A percentile compares a stretch with the other conserved stretches of the same genome.
phyloP scores from a whole-genome alignment of 2,113 vertebrate genomes.

The Grus americana region DNA sequence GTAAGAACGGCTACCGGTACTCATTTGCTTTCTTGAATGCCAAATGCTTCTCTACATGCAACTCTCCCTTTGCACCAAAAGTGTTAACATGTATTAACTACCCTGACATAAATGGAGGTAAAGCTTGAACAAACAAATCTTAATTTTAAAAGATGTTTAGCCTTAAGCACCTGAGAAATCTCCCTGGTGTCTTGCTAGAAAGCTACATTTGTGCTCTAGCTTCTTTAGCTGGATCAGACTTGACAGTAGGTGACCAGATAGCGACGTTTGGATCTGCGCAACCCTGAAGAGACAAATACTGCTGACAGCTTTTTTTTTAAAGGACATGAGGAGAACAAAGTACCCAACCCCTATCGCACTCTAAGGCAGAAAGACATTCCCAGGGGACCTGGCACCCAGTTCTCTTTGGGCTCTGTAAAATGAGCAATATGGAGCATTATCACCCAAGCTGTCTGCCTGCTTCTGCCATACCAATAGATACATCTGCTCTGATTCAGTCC shows the following conservation, averaged over 20 bases:
- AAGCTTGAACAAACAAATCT: neutral
- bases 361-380: neutral
- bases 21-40: neutral
- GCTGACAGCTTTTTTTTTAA: neutral
- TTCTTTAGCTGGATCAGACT: neutral
- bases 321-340: neutral
- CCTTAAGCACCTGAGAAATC: neutral
- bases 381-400: neutral
- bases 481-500: neutral
- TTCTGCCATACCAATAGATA: neutral
- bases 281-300: neutral
- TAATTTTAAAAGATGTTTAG: neutral
- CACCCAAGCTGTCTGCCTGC: neutral
- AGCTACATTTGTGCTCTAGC: neutral
- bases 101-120: neutral
- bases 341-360: neutral
- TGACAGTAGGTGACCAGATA: neutral
- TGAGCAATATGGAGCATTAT: neutral
- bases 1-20: neutral
- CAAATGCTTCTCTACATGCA: neutral
- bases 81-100: neutral
- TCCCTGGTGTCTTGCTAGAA: neutral
- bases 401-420: neutral
- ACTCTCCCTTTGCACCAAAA: neutral
- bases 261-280: neutral